phyloP scores from a whole-genome alignment of 2,797 vertebrate genomes.

The Telmatherina bonti region DNA sequence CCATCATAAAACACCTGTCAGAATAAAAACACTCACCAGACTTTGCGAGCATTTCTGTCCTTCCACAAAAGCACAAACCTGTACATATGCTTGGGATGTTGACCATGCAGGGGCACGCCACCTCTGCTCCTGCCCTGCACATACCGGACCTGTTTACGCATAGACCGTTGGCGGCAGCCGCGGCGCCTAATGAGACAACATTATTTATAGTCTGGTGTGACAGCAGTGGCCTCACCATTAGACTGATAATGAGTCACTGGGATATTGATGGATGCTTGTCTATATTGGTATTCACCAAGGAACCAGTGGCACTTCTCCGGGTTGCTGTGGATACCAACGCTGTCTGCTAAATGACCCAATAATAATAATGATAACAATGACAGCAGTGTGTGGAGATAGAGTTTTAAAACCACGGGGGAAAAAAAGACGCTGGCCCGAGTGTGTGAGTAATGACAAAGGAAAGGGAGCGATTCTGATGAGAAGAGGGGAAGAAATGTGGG shows the following conservation, averaged over 20 bases:
- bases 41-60: conserved; percentile 6
- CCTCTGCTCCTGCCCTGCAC: conserved; percentile 1
- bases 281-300: conserved; percentile 79
- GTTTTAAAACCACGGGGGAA: conserved; percentile 57
- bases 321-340: conserved; percentile 77
- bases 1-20: background rate
- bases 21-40: background rate
- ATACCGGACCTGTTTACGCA: conserved; percentile 34
- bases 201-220: conserved; percentile 76
- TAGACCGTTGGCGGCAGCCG: conserved; percentile 10
- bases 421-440: conserved; percentile 45
- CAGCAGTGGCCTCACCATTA: conserved; percentile 69
- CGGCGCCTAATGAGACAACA: conserved; percentile 71
- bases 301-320: conserved; percentile 68
- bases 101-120: conserved; percentile 20
- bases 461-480: conserved; percentile 39
- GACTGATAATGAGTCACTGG: conserved; percentile 75
- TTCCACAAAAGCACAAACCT: conserved; percentile 1
- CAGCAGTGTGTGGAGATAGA: conserved; percentile 65
- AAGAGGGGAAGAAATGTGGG: conserved; percentile 24
- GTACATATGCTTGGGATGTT: conserved; percentile 7
- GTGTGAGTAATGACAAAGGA: conserved; percentile 35
- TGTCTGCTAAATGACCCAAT: conserved; percentile 78
- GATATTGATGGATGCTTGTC: conserved; percentile 79
- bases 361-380: conserved; percentile 79